These are phyloP conservation scores for Grantiella picta DNA, from an alignment of 2,113 vertebrate genomes.

Conservation along the genomic window DNA sequence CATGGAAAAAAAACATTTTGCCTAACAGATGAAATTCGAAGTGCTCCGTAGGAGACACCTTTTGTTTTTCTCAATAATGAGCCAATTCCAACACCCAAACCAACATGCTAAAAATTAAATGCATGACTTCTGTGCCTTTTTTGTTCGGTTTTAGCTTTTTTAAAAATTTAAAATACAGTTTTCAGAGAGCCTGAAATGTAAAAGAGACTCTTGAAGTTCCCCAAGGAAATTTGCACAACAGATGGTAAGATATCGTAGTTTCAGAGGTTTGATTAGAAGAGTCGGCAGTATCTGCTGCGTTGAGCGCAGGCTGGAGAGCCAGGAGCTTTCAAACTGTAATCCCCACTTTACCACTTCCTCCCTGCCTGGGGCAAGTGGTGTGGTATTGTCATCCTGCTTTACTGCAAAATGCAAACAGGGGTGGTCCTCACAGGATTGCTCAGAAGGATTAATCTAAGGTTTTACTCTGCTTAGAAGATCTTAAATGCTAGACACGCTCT, in stretches of 20 bases:
- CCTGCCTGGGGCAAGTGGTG: not conserved
- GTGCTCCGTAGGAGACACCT: not conserved
- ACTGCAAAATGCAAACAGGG: not conserved
- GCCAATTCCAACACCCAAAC: slow-evolving; percentile 8
- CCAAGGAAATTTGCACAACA: slow-evolving; percentile 7
- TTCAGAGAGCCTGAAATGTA: not conserved
- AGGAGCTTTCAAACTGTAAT: not conserved
- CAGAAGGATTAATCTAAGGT: not conserved
- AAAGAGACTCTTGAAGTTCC: not conserved
- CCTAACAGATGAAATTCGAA: slow-evolving; percentile 28
- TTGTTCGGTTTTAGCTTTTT: not conserved
- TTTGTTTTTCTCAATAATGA: slow-evolving; percentile 33
- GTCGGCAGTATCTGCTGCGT: not conserved
- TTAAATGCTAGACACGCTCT: not conserved
- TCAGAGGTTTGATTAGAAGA: slow-evolving; percentile 22
- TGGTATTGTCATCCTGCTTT: not conserved
- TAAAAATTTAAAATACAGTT: not conserved
- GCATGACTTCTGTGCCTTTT: not conserved
- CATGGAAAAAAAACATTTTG: not conserved
- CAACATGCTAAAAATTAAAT: slow-evolving; percentile 33
- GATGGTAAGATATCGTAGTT: not conserved
- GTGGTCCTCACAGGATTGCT: not conserved
- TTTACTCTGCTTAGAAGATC: not conserved
- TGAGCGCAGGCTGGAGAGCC: not conserved
- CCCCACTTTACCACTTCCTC: not conserved